These are phyloP conservation scores for Zapus hudsonius DNA, from an alignment of 2,113 vertebrate species.

Conservation along the genomic window DNA sequence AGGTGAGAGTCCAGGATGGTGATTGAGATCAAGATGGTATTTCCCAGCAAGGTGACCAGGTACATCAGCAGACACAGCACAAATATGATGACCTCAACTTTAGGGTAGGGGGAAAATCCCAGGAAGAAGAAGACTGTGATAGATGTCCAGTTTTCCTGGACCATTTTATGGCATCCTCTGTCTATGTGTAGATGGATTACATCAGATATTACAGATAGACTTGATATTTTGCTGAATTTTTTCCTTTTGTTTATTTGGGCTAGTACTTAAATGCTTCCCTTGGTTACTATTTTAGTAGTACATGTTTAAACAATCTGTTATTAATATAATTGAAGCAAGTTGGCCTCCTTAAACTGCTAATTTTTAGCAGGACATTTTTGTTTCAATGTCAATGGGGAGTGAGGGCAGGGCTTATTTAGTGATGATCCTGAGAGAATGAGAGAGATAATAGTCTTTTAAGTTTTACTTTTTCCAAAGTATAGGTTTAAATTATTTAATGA, in stretches of 20 bases:
- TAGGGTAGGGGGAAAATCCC: conserved; percentile 61
- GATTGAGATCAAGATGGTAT: conserved; percentile 59
- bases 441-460: neutral
- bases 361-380: neutral
- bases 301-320: neutral
- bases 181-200: neutral
- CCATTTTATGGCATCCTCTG: conserved; percentile 30
- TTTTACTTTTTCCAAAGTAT: neutral
- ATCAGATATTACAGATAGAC: neutral
- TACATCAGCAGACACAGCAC: conserved; percentile 68
- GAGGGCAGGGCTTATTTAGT: neutral
- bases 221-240: neutral
- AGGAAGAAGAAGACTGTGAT: conserved; percentile 61
- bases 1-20: conserved; percentile 52
- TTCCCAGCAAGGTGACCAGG: conserved; percentile 57
- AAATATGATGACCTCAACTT: conserved; percentile 47
- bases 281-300: neutral
- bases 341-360: neutral
- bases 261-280: neutral
- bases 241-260: neutral
- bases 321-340: neutral
- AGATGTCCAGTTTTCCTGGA: conserved; percentile 48
- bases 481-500: neutral
- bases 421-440: neutral
- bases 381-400: neutral